Evolutionary conservation across 1,140 invertebrate species (phyloP).

Genomic region (Mactra quadrangularis): DNA sequence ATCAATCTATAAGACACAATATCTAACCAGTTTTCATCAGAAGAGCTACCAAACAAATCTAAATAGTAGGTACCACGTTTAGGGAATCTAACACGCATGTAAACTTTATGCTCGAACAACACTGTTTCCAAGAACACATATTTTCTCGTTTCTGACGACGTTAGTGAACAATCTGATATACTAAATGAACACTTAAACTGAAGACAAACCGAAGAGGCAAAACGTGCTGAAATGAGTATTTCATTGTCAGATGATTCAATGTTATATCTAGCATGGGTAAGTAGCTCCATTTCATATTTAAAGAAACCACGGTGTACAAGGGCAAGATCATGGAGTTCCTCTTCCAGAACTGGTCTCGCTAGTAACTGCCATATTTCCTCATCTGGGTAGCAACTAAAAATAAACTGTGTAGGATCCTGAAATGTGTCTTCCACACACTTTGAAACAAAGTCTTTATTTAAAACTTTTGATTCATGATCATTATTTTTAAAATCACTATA

Average conservation of each 20-base stretch:
- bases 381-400: conserved; percentile 77
- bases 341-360: conserved; percentile 60
- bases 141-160: background rate
- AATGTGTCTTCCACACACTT: conserved; percentile 6
- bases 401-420: conserved; percentile 73
- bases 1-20: conserved; percentile 24
- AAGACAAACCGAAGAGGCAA: background rate
- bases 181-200: conserved; percentile 39
- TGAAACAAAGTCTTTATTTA: background rate
- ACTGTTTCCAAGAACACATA: conserved; percentile 34
- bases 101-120: background rate
- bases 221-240: conserved; percentile 12
- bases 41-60: background rate
- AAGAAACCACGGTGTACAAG: conserved; percentile 15
- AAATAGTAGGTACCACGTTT: conserved; percentile 21
- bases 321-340: conserved; percentile 64
- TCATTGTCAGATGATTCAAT: background rate
- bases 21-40: background rate
- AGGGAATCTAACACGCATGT: conserved; percentile 33
- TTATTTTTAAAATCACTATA: background rate
- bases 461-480: background rate
- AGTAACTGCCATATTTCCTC: conserved; percentile 77
- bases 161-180: background rate
- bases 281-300: background rate
- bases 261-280: background rate